phyloP scores from a whole-genome alignment of 2,113 vertebrate species.

The Tychaedon coryphoeus region DNA sequence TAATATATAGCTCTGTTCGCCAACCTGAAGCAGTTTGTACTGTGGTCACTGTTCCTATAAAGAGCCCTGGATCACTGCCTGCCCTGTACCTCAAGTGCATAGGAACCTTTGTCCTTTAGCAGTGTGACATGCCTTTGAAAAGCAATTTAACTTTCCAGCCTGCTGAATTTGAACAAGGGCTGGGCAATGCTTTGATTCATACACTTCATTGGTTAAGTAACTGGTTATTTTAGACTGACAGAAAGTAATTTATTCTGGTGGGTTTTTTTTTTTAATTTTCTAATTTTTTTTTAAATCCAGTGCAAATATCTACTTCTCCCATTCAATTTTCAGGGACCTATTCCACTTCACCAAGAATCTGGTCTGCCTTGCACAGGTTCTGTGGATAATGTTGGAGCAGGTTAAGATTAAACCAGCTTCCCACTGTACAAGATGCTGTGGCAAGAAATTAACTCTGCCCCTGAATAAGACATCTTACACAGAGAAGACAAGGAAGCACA shows the following conservation, averaged over 20 bases:
- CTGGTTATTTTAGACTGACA: not conserved
- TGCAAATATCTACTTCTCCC: not conserved
- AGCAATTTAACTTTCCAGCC: constrained; percentile 7
- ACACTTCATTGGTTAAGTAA: not conserved
- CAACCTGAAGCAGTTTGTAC: not conserved
- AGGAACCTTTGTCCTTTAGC: constrained; percentile 35
- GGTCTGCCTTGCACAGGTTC: not conserved
- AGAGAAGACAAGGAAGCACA: not conserved
- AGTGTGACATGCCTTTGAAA: constrained; percentile 26
- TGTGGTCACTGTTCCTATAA: not conserved
- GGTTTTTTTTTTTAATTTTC: not conserved
- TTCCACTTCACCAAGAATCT: not conserved
- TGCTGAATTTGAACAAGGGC: constrained; percentile 5
- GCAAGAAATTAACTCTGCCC: not conserved
- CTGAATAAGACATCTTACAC: not conserved
- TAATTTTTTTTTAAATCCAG: not conserved
- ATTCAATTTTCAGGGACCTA: not conserved
- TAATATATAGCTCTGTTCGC: constrained; percentile 15
- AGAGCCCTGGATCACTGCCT: constrained; percentile 4
- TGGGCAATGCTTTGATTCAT: not conserved
- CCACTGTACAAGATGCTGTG: not conserved
- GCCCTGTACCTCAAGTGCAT: not conserved
- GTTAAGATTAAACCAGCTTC: not conserved
- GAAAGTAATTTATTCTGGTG: not conserved
- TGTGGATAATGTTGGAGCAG: not conserved